Conservation (phyloP, 2,113 vertebrate genomes). For the Leptosomus discolor region DNA sequence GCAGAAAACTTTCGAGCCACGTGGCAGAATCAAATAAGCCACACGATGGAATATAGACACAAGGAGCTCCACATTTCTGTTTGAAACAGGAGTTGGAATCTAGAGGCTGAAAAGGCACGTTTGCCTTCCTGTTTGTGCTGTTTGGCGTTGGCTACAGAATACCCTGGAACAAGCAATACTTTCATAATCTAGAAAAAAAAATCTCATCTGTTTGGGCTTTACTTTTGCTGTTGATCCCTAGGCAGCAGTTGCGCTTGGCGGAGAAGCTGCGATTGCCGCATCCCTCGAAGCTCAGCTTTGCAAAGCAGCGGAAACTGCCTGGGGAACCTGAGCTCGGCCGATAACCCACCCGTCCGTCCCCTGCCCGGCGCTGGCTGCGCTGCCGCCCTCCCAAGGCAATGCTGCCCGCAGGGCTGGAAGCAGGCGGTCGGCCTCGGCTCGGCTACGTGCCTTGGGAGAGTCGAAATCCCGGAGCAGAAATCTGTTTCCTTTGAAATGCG, state of each 20-base stretch:
- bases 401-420: background rate
- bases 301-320: background rate
- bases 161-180: background rate
- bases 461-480: background rate
- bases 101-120: background rate
- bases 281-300: background rate
- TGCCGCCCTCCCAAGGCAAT: background rate
- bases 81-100: background rate
- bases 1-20: background rate
- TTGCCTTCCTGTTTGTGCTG: background rate
- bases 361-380: background rate
- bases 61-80: background rate
- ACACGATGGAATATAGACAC: fast-evolving
- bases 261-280: background rate
- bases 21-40: background rate
- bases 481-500: no score
- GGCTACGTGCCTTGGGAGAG: background rate
- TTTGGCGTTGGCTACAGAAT: background rate
- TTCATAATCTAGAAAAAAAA: background rate
- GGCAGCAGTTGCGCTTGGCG: background rate
- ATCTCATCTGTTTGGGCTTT: background rate
- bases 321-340: background rate
- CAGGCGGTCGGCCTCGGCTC: background rate
- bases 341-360: background rate
- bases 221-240: background rate